Evolutionary conservation across 2,888 invertebrate species (phyloP).

Genomic region (Stramonita haemastoma): DNA sequence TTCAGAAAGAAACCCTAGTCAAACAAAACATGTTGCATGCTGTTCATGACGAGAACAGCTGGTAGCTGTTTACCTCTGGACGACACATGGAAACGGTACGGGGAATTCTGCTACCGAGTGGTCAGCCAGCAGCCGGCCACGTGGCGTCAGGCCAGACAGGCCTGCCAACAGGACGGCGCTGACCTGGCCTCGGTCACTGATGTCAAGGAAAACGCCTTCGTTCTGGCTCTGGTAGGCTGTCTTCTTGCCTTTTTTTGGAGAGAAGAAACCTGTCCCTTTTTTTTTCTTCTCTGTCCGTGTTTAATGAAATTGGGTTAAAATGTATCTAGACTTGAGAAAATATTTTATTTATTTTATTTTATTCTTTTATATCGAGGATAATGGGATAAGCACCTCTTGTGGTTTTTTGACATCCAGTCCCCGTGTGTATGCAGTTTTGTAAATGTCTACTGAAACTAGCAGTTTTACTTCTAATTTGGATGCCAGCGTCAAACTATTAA

Average conservation of each 20-base stretch:
- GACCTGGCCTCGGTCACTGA: constrained; percentile 59
- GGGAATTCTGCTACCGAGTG: constrained; percentile 44
- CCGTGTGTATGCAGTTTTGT: too few relatives aligned
- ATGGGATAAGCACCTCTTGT: too few relatives aligned
- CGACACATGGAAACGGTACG: constrained; percentile 41
- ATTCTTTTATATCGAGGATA: too few relatives aligned
- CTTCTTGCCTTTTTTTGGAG: background rate
- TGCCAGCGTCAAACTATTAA: too few relatives aligned
- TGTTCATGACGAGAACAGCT: background rate
- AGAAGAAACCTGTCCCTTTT: background rate
- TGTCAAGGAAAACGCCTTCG: constrained; percentile 55
- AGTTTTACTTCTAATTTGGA: too few relatives aligned
- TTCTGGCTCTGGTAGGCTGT: constrained; percentile 51
- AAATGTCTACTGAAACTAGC: too few relatives aligned
- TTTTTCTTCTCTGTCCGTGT: background rate
- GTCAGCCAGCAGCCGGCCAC: constrained; percentile 35
- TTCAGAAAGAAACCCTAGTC: too few relatives aligned
- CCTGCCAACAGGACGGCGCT: constrained; percentile 54
- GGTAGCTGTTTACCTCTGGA: constrained; percentile 35
- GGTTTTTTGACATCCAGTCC: too few relatives aligned
- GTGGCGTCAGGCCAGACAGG: constrained; percentile 51
- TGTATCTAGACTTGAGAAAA: too few relatives aligned
- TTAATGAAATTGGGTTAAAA: background rate
- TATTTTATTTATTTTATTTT: too few relatives aligned
- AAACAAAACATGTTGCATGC: background rate